These are phyloP conservation scores for Dryobota labecula DNA, from an alignment of 2,888 invertebrate genomes.

Conservation along the genomic window DNA sequence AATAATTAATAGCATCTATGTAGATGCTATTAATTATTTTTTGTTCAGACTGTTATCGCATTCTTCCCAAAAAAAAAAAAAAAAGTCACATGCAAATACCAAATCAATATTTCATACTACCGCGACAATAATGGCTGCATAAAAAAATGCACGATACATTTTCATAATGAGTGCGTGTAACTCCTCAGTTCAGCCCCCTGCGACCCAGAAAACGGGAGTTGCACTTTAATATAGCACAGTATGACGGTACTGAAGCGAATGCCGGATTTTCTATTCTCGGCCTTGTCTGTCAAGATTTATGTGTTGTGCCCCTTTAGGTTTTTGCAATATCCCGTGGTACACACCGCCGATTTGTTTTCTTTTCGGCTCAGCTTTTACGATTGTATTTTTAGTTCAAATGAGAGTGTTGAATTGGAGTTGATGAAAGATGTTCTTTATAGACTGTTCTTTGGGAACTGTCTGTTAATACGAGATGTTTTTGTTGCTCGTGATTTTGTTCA, in stretches of 20 bases:
- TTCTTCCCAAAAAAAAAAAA: neutral
- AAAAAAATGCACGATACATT: constrained; percentile 52
- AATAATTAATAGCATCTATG: too few relatives aligned
- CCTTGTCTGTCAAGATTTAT: constrained; percentile 64
- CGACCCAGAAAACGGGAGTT: constrained; percentile 66
- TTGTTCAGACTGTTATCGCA: neutral
- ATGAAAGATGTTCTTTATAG: constrained; percentile 41
- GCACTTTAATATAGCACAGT: constrained; percentile 66
- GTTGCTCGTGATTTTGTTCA: constrained; percentile 25
- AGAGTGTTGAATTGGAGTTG: constrained; percentile 47
- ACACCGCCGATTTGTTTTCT: constrained; percentile 47
- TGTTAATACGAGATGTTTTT: constrained; percentile 45
- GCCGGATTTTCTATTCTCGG: constrained; percentile 65
- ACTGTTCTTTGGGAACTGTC: constrained; percentile 34
- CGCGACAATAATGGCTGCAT: constrained; percentile 15
- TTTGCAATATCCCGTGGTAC: constrained; percentile 60
- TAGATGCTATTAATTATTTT: neutral
- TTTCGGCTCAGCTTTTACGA: constrained; percentile 49
- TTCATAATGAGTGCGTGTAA: constrained; percentile 64
- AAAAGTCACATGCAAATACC: neutral
- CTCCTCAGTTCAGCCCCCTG: constrained; percentile 51
- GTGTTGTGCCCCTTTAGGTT: constrained; percentile 62
- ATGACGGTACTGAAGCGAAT: constrained; percentile 57
- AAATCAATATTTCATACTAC: constrained; percentile 29
- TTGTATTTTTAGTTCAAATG: constrained; percentile 50